Percentiles rank a stretch among this genome's conserved stretches.
Conservation (phyloP, 2,113 vertebrate genomes). For the Dipodomys merriami region DNA sequence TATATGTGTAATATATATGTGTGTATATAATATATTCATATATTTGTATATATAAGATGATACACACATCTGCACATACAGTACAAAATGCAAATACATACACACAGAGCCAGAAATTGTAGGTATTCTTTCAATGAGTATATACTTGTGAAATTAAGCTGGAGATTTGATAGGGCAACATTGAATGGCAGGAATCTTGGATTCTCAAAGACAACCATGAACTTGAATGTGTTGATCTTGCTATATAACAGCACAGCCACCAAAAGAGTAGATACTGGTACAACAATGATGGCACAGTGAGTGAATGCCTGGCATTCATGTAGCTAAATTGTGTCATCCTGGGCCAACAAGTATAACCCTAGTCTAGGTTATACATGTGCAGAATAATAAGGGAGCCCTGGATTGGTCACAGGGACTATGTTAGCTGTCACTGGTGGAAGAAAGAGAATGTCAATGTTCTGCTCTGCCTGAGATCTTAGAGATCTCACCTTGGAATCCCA, state of each 20-base stretch:
- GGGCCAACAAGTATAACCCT: not conserved
- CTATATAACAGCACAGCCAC: not conserved
- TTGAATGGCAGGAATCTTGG: not conserved
- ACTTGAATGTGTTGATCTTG: not conserved
- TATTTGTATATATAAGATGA: not conserved
- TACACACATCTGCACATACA: not conserved
- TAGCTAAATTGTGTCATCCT: not conserved
- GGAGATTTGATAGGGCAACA: not conserved
- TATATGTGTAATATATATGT: too few species aligned
- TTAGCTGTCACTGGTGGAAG: not conserved
- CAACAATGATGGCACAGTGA: not conserved
- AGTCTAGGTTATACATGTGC: not conserved
- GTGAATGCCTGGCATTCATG: not conserved
- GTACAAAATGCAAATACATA: not conserved
- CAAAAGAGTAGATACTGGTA: accelerated
- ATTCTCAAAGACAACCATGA: not conserved
- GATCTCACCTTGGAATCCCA: not conserved
- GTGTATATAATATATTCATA: not conserved
- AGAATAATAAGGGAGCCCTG: not conserved
- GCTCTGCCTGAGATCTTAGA: not conserved
- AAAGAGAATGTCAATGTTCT: not conserved
- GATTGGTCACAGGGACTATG: not conserved
- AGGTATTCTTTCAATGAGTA: not conserved
- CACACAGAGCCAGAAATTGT: too few species aligned
- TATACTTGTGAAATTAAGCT: not conserved